Base-by-base conservation (phyloP, 2,113 vertebrate genomes). In the Cairina moschata region DNA sequence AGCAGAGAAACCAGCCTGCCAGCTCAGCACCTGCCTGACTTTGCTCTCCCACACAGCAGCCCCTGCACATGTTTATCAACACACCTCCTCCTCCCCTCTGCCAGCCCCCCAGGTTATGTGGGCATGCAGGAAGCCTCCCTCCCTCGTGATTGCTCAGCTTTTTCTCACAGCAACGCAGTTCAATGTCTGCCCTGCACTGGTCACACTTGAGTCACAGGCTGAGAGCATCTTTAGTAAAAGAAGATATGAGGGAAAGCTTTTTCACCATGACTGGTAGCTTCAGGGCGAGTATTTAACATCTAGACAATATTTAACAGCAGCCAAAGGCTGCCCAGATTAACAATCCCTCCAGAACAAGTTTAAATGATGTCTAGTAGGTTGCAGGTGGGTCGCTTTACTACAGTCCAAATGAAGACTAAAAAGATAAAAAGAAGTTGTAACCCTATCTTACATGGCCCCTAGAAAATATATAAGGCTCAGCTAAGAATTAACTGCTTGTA, bases 151-250 rank as follows among this genome's bases (percentile, higher is more conserved):
- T 3, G 16, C 32, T 16, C 40, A 69, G 56, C 50, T 36, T 31
- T 65, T 34, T 34, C 31, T 38, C 50, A 32, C 58, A 12, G 34
- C 18, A 58, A 58, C 2, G 13, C 55, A 29, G 13, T n/a, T 44
- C 59, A n/a, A 6, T 2, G 13, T 52, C 50, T 52, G 50, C 50
- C 42, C 65, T 4, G 5, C 32, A 12, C 9, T 9, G 31, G 18
- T 23, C 32, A 10, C 2, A 6, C 26, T 58, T 2, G 0, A 81
- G 36, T 5, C 52, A 9, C 4, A 0, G 28, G 31, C 28, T 9
- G 17, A 46, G 31, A 44, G 32, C 31, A 59, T 16, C 54, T 34
- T 40, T 32, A 40, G 52, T 6, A 34, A 52, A 58, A 32, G 32
- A 25, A 31, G 0, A 14, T 5, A 9, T 0, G 5, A 52, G 10